phyloP scores from a whole-genome alignment of 2,113 vertebrate genomes.

The Crotophaga sulcirostris region DNA sequence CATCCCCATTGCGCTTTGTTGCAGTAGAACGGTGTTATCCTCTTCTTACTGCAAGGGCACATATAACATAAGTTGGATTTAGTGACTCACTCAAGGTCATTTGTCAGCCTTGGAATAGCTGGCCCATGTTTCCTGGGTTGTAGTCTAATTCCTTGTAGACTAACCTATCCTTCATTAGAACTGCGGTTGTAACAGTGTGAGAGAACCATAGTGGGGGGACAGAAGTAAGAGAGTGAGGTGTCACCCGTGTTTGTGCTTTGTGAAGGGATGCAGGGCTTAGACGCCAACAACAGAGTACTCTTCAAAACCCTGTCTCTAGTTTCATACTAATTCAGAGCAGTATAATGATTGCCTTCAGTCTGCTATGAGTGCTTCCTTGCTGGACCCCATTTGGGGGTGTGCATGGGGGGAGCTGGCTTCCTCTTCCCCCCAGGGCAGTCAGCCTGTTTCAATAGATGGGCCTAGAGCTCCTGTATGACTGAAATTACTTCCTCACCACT shows the following conservation, averaged over 20 bases:
- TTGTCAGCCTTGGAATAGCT: background rate
- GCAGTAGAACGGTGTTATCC: background rate
- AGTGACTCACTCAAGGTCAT: background rate
- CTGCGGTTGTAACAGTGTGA: background rate
- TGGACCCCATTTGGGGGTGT: background rate
- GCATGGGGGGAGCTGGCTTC: background rate
- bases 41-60: background rate
- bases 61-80: background rate
- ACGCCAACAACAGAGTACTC: background rate
- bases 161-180: background rate
- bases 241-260: background rate
- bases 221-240: background rate
- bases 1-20: background rate
- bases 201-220: background rate
- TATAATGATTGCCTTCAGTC: background rate
- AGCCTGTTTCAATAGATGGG: constrained; percentile 27
- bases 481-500: constrained; percentile 51
- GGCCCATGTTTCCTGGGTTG: background rate
- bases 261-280: background rate
- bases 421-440: constrained; percentile 1
- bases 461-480: constrained; percentile 13
- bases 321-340: constrained; percentile 16
- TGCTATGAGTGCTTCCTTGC: background rate
- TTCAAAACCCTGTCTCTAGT: background rate
- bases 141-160: background rate